Conservation (phyloP, 1,140 invertebrate genomes). For the Drosophila persimilis region DNA sequence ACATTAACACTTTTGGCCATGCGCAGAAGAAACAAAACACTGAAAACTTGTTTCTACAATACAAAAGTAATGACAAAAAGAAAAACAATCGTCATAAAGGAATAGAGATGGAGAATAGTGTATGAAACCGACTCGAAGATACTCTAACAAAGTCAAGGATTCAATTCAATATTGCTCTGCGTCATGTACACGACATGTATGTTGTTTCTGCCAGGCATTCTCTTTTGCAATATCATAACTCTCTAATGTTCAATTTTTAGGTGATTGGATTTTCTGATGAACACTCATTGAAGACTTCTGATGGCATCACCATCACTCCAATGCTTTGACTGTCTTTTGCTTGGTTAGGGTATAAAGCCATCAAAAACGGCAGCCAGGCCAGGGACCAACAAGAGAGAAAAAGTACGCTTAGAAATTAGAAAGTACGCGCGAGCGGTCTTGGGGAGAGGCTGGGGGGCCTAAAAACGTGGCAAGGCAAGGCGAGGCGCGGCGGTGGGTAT, state of each 20-base stretch:
- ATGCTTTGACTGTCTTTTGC: background rate
- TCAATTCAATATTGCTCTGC: too few relatives aligned
- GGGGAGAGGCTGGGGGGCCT: slow-evolving; percentile 34
- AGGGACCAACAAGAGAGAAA: slow-evolving; percentile 37
- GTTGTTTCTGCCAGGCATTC: too few relatives aligned
- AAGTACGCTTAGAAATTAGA: slow-evolving; percentile 77
- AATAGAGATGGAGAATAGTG: too few relatives aligned
- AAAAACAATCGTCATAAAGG: slow-evolving; percentile 8
- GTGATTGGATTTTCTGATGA: too few relatives aligned
- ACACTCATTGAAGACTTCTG: too few relatives aligned
- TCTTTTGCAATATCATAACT: too few relatives aligned
- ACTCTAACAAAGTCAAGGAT: background rate
- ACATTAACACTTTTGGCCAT: slow-evolving; percentile 73
- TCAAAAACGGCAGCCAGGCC: slow-evolving; percentile 56
- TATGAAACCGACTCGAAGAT: background rate
- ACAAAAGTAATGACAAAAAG: slow-evolving; percentile 37
- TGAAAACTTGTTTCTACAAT: slow-evolving; percentile 46
- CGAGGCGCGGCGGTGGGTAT: slow-evolving; percentile 24
- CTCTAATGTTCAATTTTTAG: too few relatives aligned
- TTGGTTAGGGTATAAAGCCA: slow-evolving; percentile 36
- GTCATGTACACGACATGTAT: too few relatives aligned
- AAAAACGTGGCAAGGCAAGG: slow-evolving; percentile 13
- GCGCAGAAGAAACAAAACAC: slow-evolving; percentile 33
- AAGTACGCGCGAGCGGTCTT: slow-evolving; percentile 61
- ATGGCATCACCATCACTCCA: too few relatives aligned